Base-by-base conservation (phyloP, 2,888 invertebrate genomes). In the Aleiodes alternator region DNA sequence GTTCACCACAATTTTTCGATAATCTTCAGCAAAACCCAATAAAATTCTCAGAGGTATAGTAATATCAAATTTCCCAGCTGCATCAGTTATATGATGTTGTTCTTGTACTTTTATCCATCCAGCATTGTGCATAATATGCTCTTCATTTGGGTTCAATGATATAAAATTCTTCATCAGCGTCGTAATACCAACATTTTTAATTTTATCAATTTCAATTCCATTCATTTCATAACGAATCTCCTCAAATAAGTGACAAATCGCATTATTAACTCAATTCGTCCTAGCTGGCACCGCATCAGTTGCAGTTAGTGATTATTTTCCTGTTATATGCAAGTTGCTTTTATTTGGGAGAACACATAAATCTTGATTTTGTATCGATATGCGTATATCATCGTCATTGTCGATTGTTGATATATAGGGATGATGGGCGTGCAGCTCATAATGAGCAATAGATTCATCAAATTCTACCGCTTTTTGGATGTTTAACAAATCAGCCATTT, bases 401-500 rank as follows among this genome's bases (percentile, higher is more conserved):
- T 31, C 29, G 12, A 31, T 9, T 6, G 31, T 23, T 31, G 59
- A 59, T 3, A 29, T 8, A 9, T 12, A 59, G 9, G 56, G 56
- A 9, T 59, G 31, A 31, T 59, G 29, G 6, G 59, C 31, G 34
- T 59, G 59, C 11, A 59, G 11, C 3, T 59, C 59, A 59, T 34
- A 59, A 59, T 59, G 59, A 9, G 59, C 59, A 12, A 59, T 59
- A 4, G 59, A 59, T 12, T 34, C 59, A 31, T 59, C 59, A 8
- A 59, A 59, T 31, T 12, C 59, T 12, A 31, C 11, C 3, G 59
- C 23, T 34, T 34, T 34, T 34, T 34, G 34, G 34, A 34, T 34
- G 6, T 34, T 34, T 4, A 34, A 34, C 34, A 34, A 34, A 34
- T 34, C 34, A 34, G 34, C 34, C 34, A 34, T 34, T 4, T 34